These are phyloP conservation scores for Stictocephala bisonia DNA, from an alignment of 2,888 invertebrate genomes.

Conservation along the genomic window DNA sequence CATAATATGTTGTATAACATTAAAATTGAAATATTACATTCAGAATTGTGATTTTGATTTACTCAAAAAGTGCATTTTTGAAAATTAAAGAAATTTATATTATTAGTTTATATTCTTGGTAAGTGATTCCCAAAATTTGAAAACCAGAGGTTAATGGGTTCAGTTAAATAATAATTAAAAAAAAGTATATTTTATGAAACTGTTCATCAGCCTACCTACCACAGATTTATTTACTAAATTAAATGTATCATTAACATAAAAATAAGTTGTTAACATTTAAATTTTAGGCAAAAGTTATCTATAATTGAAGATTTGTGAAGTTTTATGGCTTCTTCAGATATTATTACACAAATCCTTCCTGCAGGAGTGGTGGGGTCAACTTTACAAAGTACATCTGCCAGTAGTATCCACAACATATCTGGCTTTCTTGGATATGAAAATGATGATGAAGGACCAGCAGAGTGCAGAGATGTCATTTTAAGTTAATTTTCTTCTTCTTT, in stretches of 20 bases:
- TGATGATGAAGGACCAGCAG: constrained; percentile 4
- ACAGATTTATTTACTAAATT: background rate
- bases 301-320: background rate
- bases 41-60: constrained; percentile 9
- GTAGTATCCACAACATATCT: background rate
- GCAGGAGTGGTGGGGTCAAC: no score
- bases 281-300: background rate
- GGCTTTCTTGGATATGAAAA: constrained; percentile 13
- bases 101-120: background rate
- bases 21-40: background rate
- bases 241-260: constrained; percentile 1
- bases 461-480: background rate
- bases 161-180: constrained; percentile 1
- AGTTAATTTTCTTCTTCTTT: constrained; percentile 4
- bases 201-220: background rate
- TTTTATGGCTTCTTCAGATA: no score
- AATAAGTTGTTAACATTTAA: background rate
- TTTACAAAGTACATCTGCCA: background rate
- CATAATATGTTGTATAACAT: background rate
- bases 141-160: background rate
- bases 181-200: background rate
- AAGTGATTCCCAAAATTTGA: background rate
- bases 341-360: background rate
- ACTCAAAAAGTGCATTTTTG: constrained; percentile 3
- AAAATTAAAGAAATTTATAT: background rate